A percentile compares a stretch with the other conserved stretches of the same genome.
Conservation (phyloP, 2,113 vertebrate genomes). For the Alethe diademata region DNA sequence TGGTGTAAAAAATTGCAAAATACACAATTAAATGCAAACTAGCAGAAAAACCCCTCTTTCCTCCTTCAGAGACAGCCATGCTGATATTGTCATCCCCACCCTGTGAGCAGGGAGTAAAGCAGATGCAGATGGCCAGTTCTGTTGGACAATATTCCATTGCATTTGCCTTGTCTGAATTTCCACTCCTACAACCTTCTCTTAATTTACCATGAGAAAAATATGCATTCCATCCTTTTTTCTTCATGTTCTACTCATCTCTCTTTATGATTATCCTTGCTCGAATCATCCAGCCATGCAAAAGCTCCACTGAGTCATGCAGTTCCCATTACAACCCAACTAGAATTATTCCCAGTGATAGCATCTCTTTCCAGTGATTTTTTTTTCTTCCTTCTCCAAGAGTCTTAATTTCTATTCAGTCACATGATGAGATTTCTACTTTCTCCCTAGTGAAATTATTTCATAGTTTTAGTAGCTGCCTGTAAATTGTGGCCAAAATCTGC, state of each 20-base stretch:
- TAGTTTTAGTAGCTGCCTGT: neutral
- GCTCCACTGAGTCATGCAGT: slow-evolving; percentile 17
- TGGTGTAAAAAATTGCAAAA: slow-evolving; percentile 60
- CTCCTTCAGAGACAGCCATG: neutral
- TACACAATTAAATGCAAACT: slow-evolving; percentile 59
- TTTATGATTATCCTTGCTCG: slow-evolving; percentile 40
- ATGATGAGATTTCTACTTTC: neutral
- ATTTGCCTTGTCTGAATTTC: neutral
- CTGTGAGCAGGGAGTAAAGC: neutral
- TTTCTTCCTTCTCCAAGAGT: neutral
- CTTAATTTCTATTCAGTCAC: neutral
- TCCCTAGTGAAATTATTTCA: neutral
- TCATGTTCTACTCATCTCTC: slow-evolving; percentile 10
- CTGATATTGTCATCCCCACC: neutral
- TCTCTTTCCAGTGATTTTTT: neutral
- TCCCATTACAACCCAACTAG: slow-evolving; percentile 8
- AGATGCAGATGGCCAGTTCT: neutral
- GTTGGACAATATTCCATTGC: neutral
- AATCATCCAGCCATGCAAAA: slow-evolving; percentile 43
- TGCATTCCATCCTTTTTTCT: neutral
- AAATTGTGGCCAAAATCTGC: neutral
- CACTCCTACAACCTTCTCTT: neutral
- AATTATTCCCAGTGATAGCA: slow-evolving; percentile 28
- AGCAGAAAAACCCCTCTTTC: neutral
- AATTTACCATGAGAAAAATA: slow-evolving; percentile 30